Evolutionary conservation across 2,797 vertebrate genomes (phyloP).

Genomic region (Pogonophryne albipinna): DNA sequence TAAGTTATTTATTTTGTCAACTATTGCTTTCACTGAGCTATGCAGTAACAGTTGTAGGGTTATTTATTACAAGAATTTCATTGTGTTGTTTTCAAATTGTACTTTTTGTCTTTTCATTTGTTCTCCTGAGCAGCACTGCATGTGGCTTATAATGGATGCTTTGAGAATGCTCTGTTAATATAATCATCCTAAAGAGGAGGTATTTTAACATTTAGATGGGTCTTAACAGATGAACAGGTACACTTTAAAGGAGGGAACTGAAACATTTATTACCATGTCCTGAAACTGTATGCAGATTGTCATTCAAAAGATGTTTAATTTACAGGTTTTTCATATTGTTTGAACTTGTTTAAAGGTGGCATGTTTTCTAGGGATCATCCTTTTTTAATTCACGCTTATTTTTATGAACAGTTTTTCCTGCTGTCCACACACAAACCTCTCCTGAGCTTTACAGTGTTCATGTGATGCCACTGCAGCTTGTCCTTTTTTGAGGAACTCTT

Average conservation of each 20-base stretch:
- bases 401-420: too few species aligned
- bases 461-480: not conserved
- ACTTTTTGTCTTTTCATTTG: not conserved
- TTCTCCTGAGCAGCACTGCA: conserved; percentile 40
- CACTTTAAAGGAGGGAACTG: not conserved
- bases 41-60: conserved; percentile 66
- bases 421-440: conserved; percentile 2
- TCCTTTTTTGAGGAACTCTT: not conserved
- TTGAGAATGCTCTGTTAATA: not conserved
- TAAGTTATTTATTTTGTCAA: conserved; percentile 69
- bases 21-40: conserved; percentile 72
- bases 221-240: not conserved
- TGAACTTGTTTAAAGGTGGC: not conserved
- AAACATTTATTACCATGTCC: not conserved
- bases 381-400: conserved; percentile 13
- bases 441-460: conserved; percentile 6
- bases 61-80: conserved; percentile 64
- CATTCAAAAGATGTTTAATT: conserved; percentile 1
- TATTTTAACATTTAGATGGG: not conserved
- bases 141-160: conserved; percentile 32
- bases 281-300: conserved; percentile 23
- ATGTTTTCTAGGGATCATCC: not conserved
- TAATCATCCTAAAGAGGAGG: not conserved
- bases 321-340: not conserved
- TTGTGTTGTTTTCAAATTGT: conserved; percentile 39